Base-by-base conservation (phyloP, 2,797 vertebrate genomes). In the Champsocephalus gunnari region DNA sequence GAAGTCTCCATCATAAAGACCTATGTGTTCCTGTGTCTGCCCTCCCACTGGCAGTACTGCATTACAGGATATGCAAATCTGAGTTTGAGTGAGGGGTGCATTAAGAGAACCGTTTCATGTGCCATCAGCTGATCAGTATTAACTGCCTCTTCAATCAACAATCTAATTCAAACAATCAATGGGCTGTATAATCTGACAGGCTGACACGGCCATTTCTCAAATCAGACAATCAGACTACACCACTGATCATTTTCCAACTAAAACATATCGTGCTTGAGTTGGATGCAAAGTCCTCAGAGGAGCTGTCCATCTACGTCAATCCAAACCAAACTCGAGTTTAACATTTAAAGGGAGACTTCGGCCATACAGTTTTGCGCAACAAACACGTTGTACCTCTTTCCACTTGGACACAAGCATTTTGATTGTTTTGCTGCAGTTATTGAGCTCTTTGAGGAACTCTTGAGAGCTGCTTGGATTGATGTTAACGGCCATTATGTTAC, bases 121-220 rank as follows among this genome's bases (percentile, higher is more conserved):
- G 60, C 9, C 53, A n/a, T 66, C 66, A 60, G 53, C 56, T 73
- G 73, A 74, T 72, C 53, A 48, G 45, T n/a, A 34, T 75, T 54
- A 62, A 56, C 57, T 34, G 17, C 47, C 62, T 75, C 67, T 60
- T 81, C 61, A 86, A 65, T 73, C 75, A 73, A 60, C 45, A 66
- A 77, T 71, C 54, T 59, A 60, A 48, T 66, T 82, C 43, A 73
- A 82, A 70, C 67, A 65, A 75, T 75, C 69, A 82, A 73, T 69
- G 64, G 53, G 21, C 55, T 81, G 51, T 60, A 57, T 65, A 66
- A 76, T 68, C 28, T 70, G 70, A 85, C 70, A 61, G 55, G 48
- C 51, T 63, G 9, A 43, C 19, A 38, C 41, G 53, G 12, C 1
- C 14, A 16, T n/a, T 80, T 32, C 83, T 63, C 9, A 19, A 69